phyloP scores from a whole-genome alignment of 2,797 vertebrate species.

The Chiloscyllium punctatum region DNA sequence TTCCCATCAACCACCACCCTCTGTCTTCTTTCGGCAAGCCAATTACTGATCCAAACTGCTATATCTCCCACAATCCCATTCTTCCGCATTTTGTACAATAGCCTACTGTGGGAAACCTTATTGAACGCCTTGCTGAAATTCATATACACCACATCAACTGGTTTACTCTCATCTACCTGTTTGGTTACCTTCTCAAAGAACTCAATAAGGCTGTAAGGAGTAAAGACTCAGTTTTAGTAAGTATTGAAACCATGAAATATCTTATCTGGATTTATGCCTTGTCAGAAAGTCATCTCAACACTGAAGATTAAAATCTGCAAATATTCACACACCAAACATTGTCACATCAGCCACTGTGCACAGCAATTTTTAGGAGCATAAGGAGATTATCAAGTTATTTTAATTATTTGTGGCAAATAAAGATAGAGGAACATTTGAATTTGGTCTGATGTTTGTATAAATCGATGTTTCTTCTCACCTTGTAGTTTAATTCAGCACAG shows the following conservation, averaged over 20 bases:
- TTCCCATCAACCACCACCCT: too few relatives aligned
- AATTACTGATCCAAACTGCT: too few relatives aligned
- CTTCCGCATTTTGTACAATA: too few relatives aligned
- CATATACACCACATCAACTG: too few relatives aligned
- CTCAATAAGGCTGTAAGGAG: neutral
- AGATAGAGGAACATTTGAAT: neutral
- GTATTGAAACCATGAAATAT: conserved; percentile 5
- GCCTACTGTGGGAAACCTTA: too few relatives aligned
- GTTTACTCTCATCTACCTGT: too few relatives aligned
- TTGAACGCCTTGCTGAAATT: too few relatives aligned
- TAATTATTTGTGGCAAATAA: neutral
- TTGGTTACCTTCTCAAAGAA: too few relatives aligned
- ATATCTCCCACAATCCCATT: too few relatives aligned
- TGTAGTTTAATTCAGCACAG: conserved; percentile 72
- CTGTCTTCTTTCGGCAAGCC: too few relatives aligned
- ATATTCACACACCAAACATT: neutral
- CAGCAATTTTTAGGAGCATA: neutral
- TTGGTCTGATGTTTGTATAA: neutral
- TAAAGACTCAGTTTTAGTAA: neutral
- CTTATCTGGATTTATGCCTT: neutral
- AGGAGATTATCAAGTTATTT: neutral
- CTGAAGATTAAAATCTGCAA: conserved; percentile 2
- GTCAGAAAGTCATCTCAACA: neutral
- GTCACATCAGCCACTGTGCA: neutral
- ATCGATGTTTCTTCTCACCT: conserved; percentile 57